Evolutionary conservation across 2,888 invertebrate genomes (phyloP).

Genomic region (Seladonia tumulorum): DNA sequence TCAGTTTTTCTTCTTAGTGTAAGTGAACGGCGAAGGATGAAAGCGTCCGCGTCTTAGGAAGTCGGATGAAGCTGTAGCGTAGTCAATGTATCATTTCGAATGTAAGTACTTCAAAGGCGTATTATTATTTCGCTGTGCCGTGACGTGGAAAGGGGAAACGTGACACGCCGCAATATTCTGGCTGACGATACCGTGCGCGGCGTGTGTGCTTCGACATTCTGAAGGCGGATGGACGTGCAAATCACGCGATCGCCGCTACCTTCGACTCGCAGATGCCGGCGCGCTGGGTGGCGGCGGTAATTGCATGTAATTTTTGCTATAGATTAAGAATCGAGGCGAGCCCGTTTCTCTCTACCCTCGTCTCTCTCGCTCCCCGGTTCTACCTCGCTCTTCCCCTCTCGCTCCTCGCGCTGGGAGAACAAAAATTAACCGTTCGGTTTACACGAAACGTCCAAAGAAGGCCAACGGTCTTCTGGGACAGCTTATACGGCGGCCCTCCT

Average conservation of each 20-base stretch:
- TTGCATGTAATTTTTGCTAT: constrained; percentile 74
- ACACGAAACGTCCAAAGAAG: constrained; percentile 37
- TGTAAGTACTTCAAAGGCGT: constrained; percentile 64
- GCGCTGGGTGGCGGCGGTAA: constrained; percentile 74
- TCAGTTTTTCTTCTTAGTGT: too few species aligned
- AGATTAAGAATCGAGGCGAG: constrained; percentile 73
- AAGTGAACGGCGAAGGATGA: not conserved
- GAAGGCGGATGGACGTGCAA: constrained; percentile 67
- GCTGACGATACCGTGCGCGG: constrained; percentile 57
- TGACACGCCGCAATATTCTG: constrained; percentile 71
- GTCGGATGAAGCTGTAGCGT: constrained; percentile 47
- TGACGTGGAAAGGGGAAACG: constrained; percentile 69
- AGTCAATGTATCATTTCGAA: constrained; percentile 60
- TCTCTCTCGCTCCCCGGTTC: constrained; percentile 22
- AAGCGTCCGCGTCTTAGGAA: constrained; percentile 3
- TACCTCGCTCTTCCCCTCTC: not conserved
- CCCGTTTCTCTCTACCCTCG: constrained; percentile 40
- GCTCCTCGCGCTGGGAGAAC: constrained; percentile 29
- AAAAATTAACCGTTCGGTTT: constrained; percentile 62
- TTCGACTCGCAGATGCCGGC: constrained; percentile 73
- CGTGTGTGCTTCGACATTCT: constrained; percentile 62
- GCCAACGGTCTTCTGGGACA: constrained; percentile 13
- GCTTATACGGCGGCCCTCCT: not conserved
- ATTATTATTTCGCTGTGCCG: constrained; percentile 69
- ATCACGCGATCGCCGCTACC: constrained; percentile 72